Conservation (phyloP, 2,113 vertebrate species). For the Phoenicopterus ruber region DNA sequence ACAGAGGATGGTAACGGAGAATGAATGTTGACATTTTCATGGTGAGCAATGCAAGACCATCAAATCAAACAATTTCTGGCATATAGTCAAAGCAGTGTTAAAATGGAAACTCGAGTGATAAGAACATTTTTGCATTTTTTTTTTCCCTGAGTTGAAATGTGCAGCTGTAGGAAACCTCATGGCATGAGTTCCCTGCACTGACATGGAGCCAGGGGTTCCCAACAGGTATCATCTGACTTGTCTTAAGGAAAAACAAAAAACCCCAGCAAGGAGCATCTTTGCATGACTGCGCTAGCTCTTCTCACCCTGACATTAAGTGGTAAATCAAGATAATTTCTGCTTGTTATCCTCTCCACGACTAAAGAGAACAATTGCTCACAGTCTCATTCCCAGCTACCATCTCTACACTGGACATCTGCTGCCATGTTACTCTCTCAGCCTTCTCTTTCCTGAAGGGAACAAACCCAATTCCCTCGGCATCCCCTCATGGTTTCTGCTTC, state of each 20-base stretch:
- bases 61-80: slow-evolving; percentile 60
- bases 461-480: background rate
- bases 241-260: background rate
- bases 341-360: background rate
- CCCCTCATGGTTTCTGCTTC: background rate
- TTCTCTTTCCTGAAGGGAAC: background rate
- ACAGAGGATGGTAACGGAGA: background rate
- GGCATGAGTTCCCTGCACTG: background rate
- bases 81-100: slow-evolving; percentile 54
- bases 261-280: background rate
- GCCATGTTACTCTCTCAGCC: background rate
- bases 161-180: background rate
- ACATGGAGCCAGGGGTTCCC: background rate
- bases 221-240: background rate
- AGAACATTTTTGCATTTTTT: slow-evolving; percentile 51
- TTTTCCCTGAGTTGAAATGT: background rate
- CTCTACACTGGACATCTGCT: background rate
- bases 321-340: background rate
- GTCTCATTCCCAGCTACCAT: background rate
- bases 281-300: background rate
- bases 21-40: slow-evolving; percentile 57
- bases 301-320: background rate
- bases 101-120: slow-evolving; percentile 13
- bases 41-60: slow-evolving; percentile 53
- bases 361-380: background rate